phyloP scores from a whole-genome alignment of 2,797 vertebrate species.

The Enteromius argenteus region DNA sequence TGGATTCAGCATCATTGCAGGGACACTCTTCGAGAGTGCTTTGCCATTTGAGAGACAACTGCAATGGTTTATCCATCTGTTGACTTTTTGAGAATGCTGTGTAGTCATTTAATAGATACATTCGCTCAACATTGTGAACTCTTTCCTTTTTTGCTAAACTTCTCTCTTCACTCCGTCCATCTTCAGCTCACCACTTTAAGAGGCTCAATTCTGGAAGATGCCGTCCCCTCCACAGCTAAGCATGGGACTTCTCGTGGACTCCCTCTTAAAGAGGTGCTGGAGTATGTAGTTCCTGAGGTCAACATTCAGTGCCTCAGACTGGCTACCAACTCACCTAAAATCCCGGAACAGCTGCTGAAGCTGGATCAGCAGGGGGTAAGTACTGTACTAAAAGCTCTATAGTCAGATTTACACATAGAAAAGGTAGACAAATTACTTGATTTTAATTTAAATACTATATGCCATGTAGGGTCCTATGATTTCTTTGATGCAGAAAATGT shows the following conservation, averaged over 20 bases:
- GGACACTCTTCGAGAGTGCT: conserved; percentile 7
- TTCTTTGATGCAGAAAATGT: not conserved
- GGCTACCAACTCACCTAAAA: conserved; percentile 80
- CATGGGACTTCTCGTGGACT: conserved; percentile 84
- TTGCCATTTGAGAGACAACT: conserved; percentile 17
- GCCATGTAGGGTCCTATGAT: not conserved
- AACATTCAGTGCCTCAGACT: conserved; percentile 84
- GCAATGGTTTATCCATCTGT: conserved; percentile 39
- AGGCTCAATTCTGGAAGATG: conserved; percentile 86
- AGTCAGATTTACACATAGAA: not conserved
- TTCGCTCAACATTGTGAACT: not conserved
- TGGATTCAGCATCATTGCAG: conserved; percentile 4
- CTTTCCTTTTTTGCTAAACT: not conserved
- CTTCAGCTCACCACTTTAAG: conserved; percentile 83
- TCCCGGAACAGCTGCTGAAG: conserved; percentile 83
- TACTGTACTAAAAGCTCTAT: not conserved
- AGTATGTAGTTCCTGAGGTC: conserved; percentile 85
- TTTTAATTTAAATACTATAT: not conserved
- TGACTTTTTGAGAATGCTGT: not conserved
- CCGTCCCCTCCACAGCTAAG: conserved; percentile 84
- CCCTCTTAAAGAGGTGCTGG: conserved; percentile 87
- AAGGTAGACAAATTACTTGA: not conserved
- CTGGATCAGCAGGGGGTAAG: conserved; percentile 87
- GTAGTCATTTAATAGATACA: conserved; percentile 1
- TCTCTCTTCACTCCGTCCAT: not conserved